Conservation (phyloP, 1,140 invertebrate genomes). For the Dysdera silvatica region DNA sequence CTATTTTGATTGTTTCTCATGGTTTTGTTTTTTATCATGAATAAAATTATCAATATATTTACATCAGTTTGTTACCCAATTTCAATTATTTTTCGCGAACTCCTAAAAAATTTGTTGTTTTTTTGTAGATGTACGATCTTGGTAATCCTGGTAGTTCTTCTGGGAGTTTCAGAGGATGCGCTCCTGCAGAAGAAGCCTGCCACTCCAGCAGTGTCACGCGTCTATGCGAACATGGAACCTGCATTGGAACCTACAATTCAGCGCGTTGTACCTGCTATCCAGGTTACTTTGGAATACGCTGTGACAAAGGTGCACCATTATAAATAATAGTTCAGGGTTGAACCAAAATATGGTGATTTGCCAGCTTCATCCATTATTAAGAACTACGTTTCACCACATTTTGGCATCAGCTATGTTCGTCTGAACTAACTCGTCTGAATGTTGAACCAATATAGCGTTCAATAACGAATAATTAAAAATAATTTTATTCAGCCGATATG, state of each 20-base stretch:
- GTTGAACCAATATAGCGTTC: background rate
- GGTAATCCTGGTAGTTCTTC: slow-evolving; percentile 34
- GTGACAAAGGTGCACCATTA: slow-evolving; percentile 54
- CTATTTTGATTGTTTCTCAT: too few species aligned
- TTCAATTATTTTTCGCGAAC: too few species aligned
- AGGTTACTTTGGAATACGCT: slow-evolving; percentile 80
- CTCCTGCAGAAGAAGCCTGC: slow-evolving; percentile 34
- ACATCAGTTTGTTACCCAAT: too few species aligned
- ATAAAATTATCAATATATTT: too few species aligned
- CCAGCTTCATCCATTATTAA: too few species aligned
- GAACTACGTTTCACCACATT: too few species aligned
- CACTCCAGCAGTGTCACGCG: slow-evolving; percentile 28
- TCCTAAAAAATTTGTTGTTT: too few species aligned
- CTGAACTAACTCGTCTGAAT: background rate
- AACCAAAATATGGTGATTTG: too few species aligned
- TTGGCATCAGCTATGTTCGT: too few species aligned
- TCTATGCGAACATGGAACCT: slow-evolving; percentile 63
- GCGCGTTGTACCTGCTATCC: slow-evolving; percentile 84
- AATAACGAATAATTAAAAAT: background rate
- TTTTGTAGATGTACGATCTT: slow-evolving; percentile 42
- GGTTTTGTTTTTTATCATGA: too few species aligned
- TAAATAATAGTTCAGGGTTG: background rate
- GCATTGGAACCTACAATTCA: slow-evolving; percentile 78
- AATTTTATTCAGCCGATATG: too few species aligned
- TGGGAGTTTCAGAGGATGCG: slow-evolving; percentile 33